Conservation (phyloP, 2,113 vertebrate genomes). For the Alectura lathami region DNA sequence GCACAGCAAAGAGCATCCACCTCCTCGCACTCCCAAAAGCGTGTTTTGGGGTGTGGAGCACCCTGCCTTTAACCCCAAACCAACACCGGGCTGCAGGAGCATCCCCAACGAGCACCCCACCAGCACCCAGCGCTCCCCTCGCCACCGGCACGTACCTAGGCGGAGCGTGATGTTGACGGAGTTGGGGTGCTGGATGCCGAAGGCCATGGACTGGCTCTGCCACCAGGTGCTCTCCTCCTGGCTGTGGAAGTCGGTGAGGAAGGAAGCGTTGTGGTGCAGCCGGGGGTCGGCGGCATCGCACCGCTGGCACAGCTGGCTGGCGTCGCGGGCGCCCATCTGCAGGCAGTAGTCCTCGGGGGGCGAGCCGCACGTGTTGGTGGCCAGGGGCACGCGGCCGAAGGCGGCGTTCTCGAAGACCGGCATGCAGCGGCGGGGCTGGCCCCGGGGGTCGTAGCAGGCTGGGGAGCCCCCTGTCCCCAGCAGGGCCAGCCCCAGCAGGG, state of each 20-base stretch:
- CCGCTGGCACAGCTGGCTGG: slow-evolving; percentile 81
- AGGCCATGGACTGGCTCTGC: slow-evolving; percentile 97
- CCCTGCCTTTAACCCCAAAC: not conserved
- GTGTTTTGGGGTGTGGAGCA: accelerated
- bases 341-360: slow-evolving; percentile 91
- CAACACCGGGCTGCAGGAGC: not conserved
- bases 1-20: accelerated
- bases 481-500: slow-evolving; percentile 19
- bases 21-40: not conserved
- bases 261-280: slow-evolving; percentile 81
- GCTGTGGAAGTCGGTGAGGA: slow-evolving; percentile 92
- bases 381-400: slow-evolving; percentile 78
- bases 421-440: slow-evolving; percentile 82
- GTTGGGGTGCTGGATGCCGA: slow-evolving; percentile 87
- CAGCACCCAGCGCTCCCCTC: accelerated
- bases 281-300: slow-evolving; percentile 78
- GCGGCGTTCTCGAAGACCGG: slow-evolving; percentile 90
- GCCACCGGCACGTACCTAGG: slow-evolving; percentile 76
- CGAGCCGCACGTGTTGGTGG: slow-evolving; percentile 85
- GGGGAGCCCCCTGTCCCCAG: slow-evolving; percentile 69
- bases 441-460: slow-evolving; percentile 80
- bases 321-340: slow-evolving; percentile 80
- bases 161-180: slow-evolving; percentile 89
- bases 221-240: slow-evolving; percentile 94
- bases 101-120: not conserved